Conservation (phyloP, 2,113 vertebrate genomes). For the Nycticorax nycticorax region DNA sequence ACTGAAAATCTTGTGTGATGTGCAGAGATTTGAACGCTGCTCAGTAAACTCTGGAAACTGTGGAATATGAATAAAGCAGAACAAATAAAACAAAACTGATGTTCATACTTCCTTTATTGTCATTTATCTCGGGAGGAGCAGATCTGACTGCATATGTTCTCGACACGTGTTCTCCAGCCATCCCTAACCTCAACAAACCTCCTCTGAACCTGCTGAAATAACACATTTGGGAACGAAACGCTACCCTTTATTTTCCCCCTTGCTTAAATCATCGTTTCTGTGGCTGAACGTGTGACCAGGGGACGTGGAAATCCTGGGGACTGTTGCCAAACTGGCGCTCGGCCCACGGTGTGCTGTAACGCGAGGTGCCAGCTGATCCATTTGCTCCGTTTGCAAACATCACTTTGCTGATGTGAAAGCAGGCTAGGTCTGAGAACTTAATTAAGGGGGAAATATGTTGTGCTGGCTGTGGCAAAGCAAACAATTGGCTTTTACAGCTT, state of each 20-base stretch:
- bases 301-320: neutral
- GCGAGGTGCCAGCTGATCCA: neutral
- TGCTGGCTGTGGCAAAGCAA: constrained; percentile 17
- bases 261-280: neutral
- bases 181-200: neutral
- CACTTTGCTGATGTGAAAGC: neutral
- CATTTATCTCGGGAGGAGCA: neutral
- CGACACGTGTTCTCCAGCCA: neutral
- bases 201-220: neutral
- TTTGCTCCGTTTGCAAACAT: constrained; percentile 33
- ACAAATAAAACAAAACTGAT: neutral
- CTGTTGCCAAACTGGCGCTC: neutral
- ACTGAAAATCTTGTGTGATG: neutral
- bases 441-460: constrained; percentile 27
- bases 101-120: neutral
- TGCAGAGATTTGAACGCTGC: neutral
- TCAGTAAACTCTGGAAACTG: neutral
- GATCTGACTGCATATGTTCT: neutral
- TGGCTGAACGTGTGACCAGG: neutral
- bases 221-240: neutral
- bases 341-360: neutral
- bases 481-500: neutral
- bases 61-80: neutral
- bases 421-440: constrained; percentile 3
- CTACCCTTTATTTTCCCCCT: neutral